Base-by-base conservation (phyloP, 2,797 vertebrate species). In the Sebastes oblongus region DNA sequence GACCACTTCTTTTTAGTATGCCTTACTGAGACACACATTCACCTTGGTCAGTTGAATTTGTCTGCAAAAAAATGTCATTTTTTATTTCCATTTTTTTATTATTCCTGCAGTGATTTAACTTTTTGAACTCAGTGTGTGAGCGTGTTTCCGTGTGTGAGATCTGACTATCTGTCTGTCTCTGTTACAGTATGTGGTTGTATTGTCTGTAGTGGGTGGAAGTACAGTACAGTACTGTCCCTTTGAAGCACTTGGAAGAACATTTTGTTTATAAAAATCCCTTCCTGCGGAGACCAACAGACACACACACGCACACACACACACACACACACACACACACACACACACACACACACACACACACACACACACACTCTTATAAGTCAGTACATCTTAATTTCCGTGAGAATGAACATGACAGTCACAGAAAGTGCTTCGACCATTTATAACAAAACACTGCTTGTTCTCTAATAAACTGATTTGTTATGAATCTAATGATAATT, bases 241-340 rank as follows among this genome's bases (percentile, higher is more conserved):
- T 68, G 71, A 88, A 77, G 34, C 78, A 77, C 80, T 88, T 90
- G 81, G 82, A 85, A 78, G 78, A 83, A 92, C 83, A 87, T 89
- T 84, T 81, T 85, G 84, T 88, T 71, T 78, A 46, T 55, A 80
- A 34, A 78, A 24, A 60, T 27, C 62, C 16, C 66, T 72, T 82
- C 54, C 46, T 82, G 42, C 4, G 1, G 55, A 74, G 12, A 52
- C 39, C 30, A 32, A 4, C 25, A 52, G 50, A 30, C 32, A 22
- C 72, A 25, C 65, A 27, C 56, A 42, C 39, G 36, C 68, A 72
- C 65, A 27, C 56, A 55, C 39, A 42, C 65, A 27, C 56, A 42
- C 39, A 50, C 68, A 72, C 65, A 27, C 56, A 55, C 39, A 42
- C 36, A 42, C 20, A 46, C 50, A 16, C 30, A 30, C 60, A 30